Evolutionary conservation across 2,888 invertebrate genomes (phyloP).

Genomic region (Strigamia transsilvanica): DNA sequence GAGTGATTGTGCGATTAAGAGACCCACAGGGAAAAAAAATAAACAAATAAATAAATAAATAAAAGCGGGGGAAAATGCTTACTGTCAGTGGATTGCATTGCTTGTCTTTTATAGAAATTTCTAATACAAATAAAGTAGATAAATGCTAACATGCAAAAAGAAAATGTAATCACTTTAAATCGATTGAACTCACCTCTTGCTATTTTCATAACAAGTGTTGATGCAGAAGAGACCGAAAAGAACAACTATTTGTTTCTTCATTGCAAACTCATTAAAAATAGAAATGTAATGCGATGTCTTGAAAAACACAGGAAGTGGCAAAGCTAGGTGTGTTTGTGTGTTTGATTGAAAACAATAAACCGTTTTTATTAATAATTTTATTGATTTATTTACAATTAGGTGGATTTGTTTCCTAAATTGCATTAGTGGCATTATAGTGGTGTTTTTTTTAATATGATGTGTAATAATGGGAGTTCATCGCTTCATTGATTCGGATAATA

Average conservation of each 20-base stretch:
- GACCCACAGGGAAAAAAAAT: no score
- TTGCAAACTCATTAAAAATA: neutral
- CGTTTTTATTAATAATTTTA: neutral
- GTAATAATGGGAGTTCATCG: no score
- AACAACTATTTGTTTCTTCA: neutral
- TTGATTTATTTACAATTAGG: neutral
- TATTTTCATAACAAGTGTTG: neutral
- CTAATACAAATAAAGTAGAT: neutral
- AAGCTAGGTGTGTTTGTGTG: slow-evolving; percentile 9
- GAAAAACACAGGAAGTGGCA: neutral
- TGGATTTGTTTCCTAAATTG: neutral
- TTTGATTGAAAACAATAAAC: neutral
- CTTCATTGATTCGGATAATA: no score
- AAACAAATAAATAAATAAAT: no score
- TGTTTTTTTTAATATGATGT: no score
- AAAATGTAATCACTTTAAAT: no score
- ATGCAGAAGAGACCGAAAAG: neutral
- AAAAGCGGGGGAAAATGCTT: neutral
- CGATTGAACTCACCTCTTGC: neutral
- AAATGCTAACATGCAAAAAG: neutral
- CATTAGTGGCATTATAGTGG: neutral
- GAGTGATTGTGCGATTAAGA: neutral
- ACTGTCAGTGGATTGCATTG: neutral
- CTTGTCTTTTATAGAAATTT: neutral
- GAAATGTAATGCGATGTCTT: slow-evolving; percentile 10